A percentile compares a stretch with the other conserved stretches of the same genome.
phyloP scores from a whole-genome alignment of 35 echinoderm and acorn worm species.

The Ophiothrix spiculata region DNA sequence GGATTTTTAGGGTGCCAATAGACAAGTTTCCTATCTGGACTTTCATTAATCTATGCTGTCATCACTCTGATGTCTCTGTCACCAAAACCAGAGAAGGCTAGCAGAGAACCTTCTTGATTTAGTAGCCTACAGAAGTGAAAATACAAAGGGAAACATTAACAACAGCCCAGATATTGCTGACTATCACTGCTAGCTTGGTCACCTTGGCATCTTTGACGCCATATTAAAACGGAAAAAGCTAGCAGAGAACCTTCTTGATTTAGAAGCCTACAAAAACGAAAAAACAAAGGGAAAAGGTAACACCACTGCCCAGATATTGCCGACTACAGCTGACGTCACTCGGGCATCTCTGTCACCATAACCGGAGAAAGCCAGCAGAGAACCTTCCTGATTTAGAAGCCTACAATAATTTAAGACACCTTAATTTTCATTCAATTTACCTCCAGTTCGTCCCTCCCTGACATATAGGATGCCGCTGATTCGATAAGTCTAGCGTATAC shows the following conservation, averaged over 20 bases:
- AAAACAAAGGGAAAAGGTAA: background rate
- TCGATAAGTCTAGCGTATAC: no score
- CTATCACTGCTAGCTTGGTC: no score
- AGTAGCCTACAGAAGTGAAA: conserved; percentile 63
- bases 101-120: conserved; percentile 82
- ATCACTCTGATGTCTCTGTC: conserved; percentile 94
- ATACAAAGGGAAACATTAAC: background rate
- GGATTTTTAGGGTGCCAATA: no score
- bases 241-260: conserved; percentile 88
- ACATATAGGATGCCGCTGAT: no score
- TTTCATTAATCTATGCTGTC: no score
- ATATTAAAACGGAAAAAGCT: conserved; percentile 90
- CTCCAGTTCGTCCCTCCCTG: no score
- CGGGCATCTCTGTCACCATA: conserved; percentile 97
- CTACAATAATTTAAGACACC: no score
- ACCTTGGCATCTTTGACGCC: no score
- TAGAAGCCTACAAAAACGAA: no score
- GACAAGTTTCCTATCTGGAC: no score
- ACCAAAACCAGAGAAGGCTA: conserved; percentile 92
- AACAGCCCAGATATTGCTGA: background rate
- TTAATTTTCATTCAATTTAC: no score
- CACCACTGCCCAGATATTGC: conserved; percentile 81
- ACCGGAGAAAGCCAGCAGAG: conserved; percentile 84
- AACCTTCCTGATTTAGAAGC: conserved; percentile 81
- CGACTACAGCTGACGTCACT: conserved; percentile 87